Conservation (phyloP, 2,888 invertebrate species). For the Caenorhabditis sp. region DNA sequence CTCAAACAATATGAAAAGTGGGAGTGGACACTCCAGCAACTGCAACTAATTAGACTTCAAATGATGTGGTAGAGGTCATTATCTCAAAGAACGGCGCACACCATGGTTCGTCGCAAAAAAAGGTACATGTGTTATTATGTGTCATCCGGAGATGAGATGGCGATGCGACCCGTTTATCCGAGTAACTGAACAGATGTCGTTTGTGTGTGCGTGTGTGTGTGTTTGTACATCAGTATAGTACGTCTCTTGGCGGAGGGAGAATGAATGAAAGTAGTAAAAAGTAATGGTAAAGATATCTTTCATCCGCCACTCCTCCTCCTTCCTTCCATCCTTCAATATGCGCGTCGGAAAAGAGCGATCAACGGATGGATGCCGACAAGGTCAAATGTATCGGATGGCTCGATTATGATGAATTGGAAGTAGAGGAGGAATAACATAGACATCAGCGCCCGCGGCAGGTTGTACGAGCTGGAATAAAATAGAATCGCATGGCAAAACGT, state of each 20-base stretch:
- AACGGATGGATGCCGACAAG: constrained; percentile 15
- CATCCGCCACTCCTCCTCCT: constrained; percentile 9
- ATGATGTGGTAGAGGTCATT: too few species aligned
- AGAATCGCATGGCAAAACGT: constrained; percentile 9
- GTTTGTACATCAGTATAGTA: constrained; percentile 20
- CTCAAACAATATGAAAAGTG: too few species aligned
- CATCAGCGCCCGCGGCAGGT: too few species aligned
- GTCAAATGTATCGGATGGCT: constrained; percentile 51
- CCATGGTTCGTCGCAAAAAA: constrained; percentile 4
- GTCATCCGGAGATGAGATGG: not conserved
- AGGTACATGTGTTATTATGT: constrained; percentile 4
- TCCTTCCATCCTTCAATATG: constrained; percentile 11
- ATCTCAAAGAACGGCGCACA: not conserved
- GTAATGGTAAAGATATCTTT: constrained; percentile 47
- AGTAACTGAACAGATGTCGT: constrained; percentile 16
- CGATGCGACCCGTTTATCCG: constrained; percentile 31
- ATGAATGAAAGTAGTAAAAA: constrained; percentile 11
- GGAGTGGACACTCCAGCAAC: too few species aligned
- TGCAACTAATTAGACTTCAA: too few species aligned
- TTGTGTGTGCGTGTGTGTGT: constrained; percentile 6
- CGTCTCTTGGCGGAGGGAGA: not conserved
- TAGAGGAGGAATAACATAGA: not conserved
- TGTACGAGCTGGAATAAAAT: not conserved
- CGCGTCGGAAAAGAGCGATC: constrained; percentile 20
- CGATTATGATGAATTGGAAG: constrained; percentile 32